phyloP scores from a whole-genome alignment of 1,140 invertebrate genomes.

The Brachionus sp. region DNA sequence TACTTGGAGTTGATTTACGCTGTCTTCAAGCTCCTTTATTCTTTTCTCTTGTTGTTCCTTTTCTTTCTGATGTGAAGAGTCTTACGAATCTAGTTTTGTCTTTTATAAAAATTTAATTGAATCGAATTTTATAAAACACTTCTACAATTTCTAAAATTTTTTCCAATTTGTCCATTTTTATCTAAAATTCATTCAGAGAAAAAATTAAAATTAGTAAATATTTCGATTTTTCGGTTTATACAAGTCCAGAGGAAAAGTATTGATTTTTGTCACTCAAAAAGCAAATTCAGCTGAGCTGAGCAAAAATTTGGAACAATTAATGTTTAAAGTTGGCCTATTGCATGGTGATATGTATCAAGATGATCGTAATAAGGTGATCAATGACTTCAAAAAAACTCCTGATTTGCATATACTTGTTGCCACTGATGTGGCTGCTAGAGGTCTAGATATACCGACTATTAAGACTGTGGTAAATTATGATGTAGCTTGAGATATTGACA shows the following conservation, averaged over 20 bases:
- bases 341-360: conserved; percentile 97
- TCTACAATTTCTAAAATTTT: too few relatives aligned
- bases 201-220: too few relatives aligned
- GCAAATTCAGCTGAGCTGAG: conserved; percentile 84
- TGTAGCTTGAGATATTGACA: conserved; percentile 93
- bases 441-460: conserved; percentile 95
- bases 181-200: too few relatives aligned
- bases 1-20: too few relatives aligned
- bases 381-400: conserved; percentile 79
- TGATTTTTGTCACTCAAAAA: conserved; percentile 98
- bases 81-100: too few relatives aligned
- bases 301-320: conserved; percentile 83
- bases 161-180: too few relatives aligned
- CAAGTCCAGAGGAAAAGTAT: conserved; percentile 75
- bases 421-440: conserved; percentile 96
- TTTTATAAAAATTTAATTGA: too few relatives aligned
- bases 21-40: too few relatives aligned
- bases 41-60: too few relatives aligned
- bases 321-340: conserved; percentile 80
- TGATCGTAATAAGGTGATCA: conserved; percentile 95
- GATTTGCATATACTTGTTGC: conserved; percentile 86
- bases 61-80: too few relatives aligned
- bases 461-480: conserved; percentile 96
- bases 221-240: too few relatives aligned
- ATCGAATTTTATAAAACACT: too few relatives aligned